Conservation (phyloP, 2,888 invertebrate species). For the Chrysolina americana region DNA sequence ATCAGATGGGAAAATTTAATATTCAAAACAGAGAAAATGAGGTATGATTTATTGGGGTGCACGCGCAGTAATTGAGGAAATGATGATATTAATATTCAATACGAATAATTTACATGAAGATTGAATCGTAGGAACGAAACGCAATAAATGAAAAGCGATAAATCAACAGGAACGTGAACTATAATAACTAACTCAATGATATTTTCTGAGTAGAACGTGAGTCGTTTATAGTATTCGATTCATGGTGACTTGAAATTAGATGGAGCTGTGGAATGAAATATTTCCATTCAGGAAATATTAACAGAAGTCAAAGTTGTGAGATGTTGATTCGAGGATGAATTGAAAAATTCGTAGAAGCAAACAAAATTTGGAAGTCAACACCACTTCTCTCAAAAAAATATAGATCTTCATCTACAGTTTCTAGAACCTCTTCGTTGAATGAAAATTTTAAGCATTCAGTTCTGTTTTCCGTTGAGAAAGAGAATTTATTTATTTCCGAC, state of each 20-base stretch:
- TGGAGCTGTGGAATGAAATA: too few species aligned
- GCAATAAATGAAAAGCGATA: slow-evolving; percentile 21
- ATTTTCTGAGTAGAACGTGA: neutral
- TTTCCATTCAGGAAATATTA: too few species aligned
- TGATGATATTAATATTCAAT: slow-evolving; percentile 26
- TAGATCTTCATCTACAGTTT: too few species aligned
- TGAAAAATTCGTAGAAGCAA: too few species aligned
- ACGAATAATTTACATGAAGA: slow-evolving; percentile 27
- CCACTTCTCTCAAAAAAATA: too few species aligned
- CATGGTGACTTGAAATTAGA: neutral
- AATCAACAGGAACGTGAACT: slow-evolving; percentile 14
- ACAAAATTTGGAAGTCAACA: too few species aligned
- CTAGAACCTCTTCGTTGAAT: too few species aligned
- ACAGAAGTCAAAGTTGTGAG: too few species aligned
- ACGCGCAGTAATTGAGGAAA: slow-evolving; percentile 24
- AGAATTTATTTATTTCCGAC: too few species aligned
- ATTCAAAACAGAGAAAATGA: slow-evolving; percentile 27
- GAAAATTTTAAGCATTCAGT: too few species aligned
- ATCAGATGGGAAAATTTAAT: slow-evolving; percentile 17
- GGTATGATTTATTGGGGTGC: slow-evolving; percentile 19
- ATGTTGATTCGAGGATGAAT: too few species aligned
- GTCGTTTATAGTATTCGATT: neutral
- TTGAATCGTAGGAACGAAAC: slow-evolving; percentile 24
- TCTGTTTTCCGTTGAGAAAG: too few species aligned
- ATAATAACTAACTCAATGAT: neutral